A percentile compares a stretch with the other conserved stretches of the same genome.
phyloP scores from a whole-genome alignment of 2,797 vertebrate species.

The Crax fasciolata region DNA sequence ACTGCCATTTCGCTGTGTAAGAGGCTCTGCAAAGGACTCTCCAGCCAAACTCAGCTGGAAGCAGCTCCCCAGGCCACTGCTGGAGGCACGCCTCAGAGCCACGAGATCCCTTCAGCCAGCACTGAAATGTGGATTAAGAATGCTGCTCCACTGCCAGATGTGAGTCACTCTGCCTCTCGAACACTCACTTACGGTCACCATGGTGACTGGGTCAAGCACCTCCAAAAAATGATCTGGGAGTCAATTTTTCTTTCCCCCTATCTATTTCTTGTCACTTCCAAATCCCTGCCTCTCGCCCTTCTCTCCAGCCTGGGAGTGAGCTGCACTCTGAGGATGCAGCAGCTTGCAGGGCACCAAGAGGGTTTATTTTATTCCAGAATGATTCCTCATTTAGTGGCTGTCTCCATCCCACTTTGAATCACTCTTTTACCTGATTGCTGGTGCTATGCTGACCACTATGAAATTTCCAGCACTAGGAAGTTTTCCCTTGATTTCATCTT shows the following conservation, averaged over 20 bases:
- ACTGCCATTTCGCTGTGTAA: neutral
- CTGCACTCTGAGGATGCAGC: neutral
- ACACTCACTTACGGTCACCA: neutral
- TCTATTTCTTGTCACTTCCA: neutral
- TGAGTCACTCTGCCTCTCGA: constrained; percentile 16
- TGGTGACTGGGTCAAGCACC: constrained; percentile 2
- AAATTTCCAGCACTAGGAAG: neutral
- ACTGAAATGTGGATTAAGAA: neutral
- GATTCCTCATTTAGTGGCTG: too few relatives aligned
- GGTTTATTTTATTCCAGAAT: neutral
- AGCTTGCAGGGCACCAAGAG: neutral
- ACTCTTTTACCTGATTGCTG: too few relatives aligned
- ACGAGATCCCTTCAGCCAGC: neutral
- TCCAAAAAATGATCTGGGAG: neutral
- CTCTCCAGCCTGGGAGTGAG: neutral
- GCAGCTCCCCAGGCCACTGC: neutral
- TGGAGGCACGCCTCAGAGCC: neutral
- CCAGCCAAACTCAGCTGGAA: neutral
- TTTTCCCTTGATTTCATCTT: neutral
- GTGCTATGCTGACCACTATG: neutral
- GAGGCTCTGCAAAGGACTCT: neutral
- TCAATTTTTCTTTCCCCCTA: neutral
- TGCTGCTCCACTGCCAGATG: neutral
- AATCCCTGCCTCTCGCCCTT: neutral
- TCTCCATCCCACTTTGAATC: neutral